Conservation (phyloP, 2,888 invertebrate species). For the Pammene aurita region DNA sequence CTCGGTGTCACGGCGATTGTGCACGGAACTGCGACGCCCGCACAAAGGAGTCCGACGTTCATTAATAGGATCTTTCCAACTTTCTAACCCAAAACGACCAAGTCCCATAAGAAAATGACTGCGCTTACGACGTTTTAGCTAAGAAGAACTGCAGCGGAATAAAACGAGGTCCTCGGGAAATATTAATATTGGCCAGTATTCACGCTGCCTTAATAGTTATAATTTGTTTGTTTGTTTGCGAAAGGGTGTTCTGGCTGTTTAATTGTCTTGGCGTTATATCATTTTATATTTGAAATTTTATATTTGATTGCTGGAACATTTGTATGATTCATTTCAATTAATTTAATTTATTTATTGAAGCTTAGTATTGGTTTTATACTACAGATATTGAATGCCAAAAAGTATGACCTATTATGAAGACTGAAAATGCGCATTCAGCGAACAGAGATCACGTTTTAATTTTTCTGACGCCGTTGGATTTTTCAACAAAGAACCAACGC, state of each 20-base stretch:
- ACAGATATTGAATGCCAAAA: not conserved
- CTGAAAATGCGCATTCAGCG: constrained; percentile 28
- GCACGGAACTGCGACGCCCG: constrained; percentile 73
- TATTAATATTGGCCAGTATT: constrained; percentile 79
- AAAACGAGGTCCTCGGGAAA: constrained; percentile 72
- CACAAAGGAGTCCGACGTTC: constrained; percentile 79
- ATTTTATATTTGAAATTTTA: constrained; percentile 18
- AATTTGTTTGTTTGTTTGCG: constrained; percentile 67
- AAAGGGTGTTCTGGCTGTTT: constrained; percentile 28
- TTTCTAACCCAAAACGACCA: constrained; percentile 7
- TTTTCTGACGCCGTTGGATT: constrained; percentile 47
- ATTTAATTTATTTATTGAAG: not conserved
- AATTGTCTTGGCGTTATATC: constrained; percentile 24
- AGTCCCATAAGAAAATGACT: not conserved
- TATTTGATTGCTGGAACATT: constrained; percentile 2
- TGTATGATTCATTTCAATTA: constrained; percentile 1
- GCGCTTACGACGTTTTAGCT: not conserved
- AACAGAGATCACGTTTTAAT: constrained; percentile 49
- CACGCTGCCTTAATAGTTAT: constrained; percentile 70
- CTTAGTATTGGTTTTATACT: not conserved
- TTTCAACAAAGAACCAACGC: constrained; percentile 56
- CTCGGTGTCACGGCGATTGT: constrained; percentile 81
- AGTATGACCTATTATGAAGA: constrained; percentile 5
- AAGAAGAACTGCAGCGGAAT: constrained; percentile 76
- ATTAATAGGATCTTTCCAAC: constrained; percentile 81